Evolutionary conservation across 2,797 vertebrate genomes (phyloP).

Genomic region (Todus mexicanus): DNA sequence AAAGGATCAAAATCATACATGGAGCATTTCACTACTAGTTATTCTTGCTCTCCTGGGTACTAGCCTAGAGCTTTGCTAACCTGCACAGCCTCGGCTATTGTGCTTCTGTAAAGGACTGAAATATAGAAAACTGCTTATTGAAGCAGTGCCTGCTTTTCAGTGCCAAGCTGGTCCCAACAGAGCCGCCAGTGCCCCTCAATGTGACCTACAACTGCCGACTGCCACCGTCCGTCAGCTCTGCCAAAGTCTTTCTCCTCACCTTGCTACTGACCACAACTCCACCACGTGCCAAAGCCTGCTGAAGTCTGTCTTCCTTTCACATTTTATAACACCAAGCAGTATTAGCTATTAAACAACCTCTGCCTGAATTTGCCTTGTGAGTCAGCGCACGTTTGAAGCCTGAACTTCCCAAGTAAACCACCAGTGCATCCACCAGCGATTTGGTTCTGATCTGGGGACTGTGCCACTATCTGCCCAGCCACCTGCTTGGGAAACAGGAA

Average conservation of each 20-base stretch:
- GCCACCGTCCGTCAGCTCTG: background rate
- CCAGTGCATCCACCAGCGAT: background rate
- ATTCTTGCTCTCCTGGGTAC: background rate
- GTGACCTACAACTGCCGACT: background rate
- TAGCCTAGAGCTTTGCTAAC: background rate
- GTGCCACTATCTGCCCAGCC: background rate
- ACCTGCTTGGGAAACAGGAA: background rate
- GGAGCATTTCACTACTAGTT: background rate
- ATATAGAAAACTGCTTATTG: background rate
- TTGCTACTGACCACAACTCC: background rate
- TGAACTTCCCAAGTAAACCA: background rate
- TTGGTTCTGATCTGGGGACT: background rate
- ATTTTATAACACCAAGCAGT: background rate
- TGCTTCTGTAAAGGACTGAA: background rate
- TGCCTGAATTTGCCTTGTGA: background rate
- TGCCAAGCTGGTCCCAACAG: background rate
- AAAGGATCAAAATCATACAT: constrained; percentile 27
- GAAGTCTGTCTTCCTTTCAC: background rate
- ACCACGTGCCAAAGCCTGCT: rapidly evolving
- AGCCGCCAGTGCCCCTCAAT: background rate
- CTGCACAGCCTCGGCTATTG: background rate
- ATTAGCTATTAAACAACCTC: background rate
- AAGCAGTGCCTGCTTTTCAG: background rate
- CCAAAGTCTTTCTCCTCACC: background rate
- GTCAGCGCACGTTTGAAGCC: background rate